phyloP scores from a whole-genome alignment of 2,888 invertebrate genomes.

The Synergus gifuensis region DNA sequence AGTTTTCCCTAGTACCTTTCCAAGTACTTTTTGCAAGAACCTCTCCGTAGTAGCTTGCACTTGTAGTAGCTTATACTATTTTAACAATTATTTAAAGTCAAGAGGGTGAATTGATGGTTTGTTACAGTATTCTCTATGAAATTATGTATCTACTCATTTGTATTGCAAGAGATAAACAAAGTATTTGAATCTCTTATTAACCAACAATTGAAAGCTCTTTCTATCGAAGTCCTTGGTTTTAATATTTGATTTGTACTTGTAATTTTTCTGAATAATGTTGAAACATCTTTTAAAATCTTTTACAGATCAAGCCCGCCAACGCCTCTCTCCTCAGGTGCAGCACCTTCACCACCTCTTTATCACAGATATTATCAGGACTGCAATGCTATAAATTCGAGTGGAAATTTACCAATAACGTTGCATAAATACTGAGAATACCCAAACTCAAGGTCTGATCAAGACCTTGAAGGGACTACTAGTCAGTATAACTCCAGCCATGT shows the following conservation, averaged over 20 bases:
- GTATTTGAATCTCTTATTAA: too few relatives aligned
- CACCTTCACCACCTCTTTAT: constrained; percentile 73
- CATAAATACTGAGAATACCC: constrained; percentile 77
- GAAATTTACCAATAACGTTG: constrained; percentile 75
- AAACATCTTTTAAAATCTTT: constrained; percentile 22
- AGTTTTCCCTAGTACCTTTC: too few relatives aligned
- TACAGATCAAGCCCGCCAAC: constrained; percentile 75
- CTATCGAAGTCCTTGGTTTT: neutral
- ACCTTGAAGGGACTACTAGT: constrained; percentile 54
- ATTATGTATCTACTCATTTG: too few relatives aligned
- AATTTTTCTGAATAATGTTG: neutral
- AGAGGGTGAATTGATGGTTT: too few relatives aligned
- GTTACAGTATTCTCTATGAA: too few relatives aligned
- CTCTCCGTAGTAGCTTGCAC: too few relatives aligned
- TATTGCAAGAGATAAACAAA: too few relatives aligned
- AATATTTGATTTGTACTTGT: neutral
- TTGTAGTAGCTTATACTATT: too few relatives aligned
- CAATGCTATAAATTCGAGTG: constrained; percentile 74
- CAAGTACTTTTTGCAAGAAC: too few relatives aligned
- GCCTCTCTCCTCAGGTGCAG: constrained; percentile 72
- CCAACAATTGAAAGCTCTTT: neutral
- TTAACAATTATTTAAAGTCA: too few relatives aligned
- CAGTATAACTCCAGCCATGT: constrained; percentile 70
- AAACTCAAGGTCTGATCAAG: constrained; percentile 73
- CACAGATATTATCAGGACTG: constrained; percentile 76